Evolutionary conservation across 2,888 invertebrate species (phyloP), one percentile per base, ranked within the genome.

Genomic region (Netelia melanura): DNA sequence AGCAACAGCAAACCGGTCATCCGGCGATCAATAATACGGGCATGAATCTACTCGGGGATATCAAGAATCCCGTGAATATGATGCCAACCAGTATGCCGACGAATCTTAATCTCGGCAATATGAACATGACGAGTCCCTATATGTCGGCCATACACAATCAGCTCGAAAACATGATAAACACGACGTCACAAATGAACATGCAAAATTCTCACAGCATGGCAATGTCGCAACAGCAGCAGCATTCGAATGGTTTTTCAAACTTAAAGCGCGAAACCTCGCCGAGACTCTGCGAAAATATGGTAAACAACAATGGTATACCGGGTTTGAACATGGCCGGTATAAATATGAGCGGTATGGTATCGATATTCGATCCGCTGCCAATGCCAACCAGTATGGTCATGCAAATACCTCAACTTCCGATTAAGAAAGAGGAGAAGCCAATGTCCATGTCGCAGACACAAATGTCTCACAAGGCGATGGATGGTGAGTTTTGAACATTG

Each of bases 341-440:
- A 91, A 94, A 94, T 84, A 94, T 95, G 90, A 94, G 95, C 0
- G 90, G 90, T n/a, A 95, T 96, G 81, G 93, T 95, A 0, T 96
- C 96, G 21, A 96, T 96, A 88, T 96, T 96, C 89, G 96, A 96
- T 89, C 95, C 96, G 0, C 89, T 96, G 61, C 95, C 96, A 52
- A 90, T 91, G 76, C 86, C 86, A 43, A 87, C 90, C 14, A 87
- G 89, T 38, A 90, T 91, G 94, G 91, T 92, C 21, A 94, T 94
- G 91, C 94, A 93, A 85, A 94, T 93, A 86, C 94, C 90, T 89
- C 92, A 93, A 93, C 94, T 95, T n/a, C 91, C 94, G 0, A 87
- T 94, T 21, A 95, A 95, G 86, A 96, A 95, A 88, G 96, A 95
- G 85, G 95, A 96, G 70, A 94, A 94, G n/a, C 95, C 95, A 0